A percentile compares a stretch with the other conserved stretches of the same genome.
These are phyloP conservation scores for Lamprotornis superbus DNA, from an alignment of 2,113 vertebrate species.

Conservation along the genomic window DNA sequence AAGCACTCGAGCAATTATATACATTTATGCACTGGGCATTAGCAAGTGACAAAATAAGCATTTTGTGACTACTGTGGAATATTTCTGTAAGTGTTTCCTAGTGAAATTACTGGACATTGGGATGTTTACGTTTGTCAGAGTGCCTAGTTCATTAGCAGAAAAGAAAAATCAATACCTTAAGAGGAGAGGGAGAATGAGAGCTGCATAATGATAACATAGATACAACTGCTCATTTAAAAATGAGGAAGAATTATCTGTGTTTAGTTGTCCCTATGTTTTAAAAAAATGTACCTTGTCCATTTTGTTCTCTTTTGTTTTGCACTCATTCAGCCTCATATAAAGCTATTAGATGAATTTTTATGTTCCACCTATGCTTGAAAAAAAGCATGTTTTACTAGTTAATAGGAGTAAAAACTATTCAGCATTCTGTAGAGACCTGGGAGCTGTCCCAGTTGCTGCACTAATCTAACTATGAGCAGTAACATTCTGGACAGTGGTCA, in stretches of 20 bases:
- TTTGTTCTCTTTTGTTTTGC: background rate
- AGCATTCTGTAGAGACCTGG: background rate
- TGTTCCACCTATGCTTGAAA: background rate
- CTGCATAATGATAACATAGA: background rate
- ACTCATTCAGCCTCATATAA: background rate
- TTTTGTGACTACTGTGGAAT: background rate
- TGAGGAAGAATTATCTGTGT: background rate
- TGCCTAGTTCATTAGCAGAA: constrained; percentile 15
- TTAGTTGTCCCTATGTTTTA: background rate
- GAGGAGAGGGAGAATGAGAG: background rate
- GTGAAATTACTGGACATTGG: background rate
- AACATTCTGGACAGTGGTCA: background rate
- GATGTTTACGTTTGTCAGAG: constrained; percentile 22
- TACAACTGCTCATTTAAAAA: background rate
- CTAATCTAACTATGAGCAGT: background rate
- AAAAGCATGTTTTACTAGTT: background rate
- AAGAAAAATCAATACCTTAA: constrained; percentile 2
- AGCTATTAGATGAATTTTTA: background rate
- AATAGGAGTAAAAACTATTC: background rate
- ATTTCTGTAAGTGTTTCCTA: background rate
- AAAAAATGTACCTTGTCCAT: background rate
- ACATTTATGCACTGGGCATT: background rate
- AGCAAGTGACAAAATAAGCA: background rate
- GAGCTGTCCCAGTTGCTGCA: background rate
- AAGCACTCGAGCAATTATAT: background rate